Percentiles rank a stretch among this genome's conserved stretches.
Conservation (phyloP, 2,113 vertebrate genomes). For the Notothenia coriiceps region DNA sequence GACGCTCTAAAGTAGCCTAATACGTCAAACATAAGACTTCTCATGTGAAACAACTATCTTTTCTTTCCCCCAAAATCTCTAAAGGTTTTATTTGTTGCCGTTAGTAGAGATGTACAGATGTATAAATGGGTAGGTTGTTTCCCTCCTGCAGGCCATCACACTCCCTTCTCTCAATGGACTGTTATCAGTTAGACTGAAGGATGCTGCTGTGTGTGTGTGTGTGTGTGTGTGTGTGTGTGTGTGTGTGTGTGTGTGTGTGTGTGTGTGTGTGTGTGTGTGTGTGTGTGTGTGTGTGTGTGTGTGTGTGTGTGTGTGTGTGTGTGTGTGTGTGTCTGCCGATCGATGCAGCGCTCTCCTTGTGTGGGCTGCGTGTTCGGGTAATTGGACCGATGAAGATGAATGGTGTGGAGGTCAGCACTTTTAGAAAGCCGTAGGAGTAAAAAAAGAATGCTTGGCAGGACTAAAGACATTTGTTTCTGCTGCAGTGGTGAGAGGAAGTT, state of each 20-base stretch:
- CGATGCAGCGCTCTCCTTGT: constrained; percentile 39
- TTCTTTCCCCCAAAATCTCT: not conserved
- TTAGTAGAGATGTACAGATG: not conserved
- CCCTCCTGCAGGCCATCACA: constrained; percentile 2
- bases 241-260: too few relatives aligned
- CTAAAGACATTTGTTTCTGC: constrained; percentile 19
- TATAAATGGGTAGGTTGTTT: not conserved
- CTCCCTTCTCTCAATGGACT: not conserved
- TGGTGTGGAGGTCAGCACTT: constrained; percentile 51
- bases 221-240: constrained; percentile 23
- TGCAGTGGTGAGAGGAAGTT: constrained; percentile 17
- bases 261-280: constrained; percentile 14
- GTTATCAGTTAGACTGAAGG: constrained; percentile 32
- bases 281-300: constrained; percentile 8
- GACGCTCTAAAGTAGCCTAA: not conserved
- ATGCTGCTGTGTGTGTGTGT: constrained; percentile 11
- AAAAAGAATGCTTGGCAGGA: constrained; percentile 31
- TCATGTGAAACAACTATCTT: not conserved
- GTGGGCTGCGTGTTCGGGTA: constrained; percentile 35
- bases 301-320: constrained; percentile 1
- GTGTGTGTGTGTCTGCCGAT: constrained; percentile 34
- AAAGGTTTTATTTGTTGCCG: not conserved
- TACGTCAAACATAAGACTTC: not conserved
- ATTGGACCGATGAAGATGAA: constrained; percentile 60
- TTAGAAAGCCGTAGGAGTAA: constrained; percentile 15